Conservation (phyloP, 2,797 vertebrate genomes). For the Chaenodraco wilsoni region DNA sequence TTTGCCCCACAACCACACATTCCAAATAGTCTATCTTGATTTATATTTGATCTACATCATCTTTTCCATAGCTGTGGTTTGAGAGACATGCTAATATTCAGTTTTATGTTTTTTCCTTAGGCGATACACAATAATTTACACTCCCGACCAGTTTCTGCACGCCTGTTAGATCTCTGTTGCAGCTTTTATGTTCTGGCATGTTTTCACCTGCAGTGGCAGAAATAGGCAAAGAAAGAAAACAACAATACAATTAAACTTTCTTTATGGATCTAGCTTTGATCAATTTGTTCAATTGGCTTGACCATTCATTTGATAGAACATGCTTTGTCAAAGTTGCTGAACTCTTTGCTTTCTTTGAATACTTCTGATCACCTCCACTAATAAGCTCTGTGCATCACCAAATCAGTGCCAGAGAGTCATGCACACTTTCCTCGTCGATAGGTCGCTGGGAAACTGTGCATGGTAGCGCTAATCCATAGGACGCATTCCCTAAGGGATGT, state of each 20-base stretch:
- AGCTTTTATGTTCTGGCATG: constrained; percentile 31
- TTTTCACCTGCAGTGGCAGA: constrained; percentile 26
- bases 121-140: constrained; percentile 2
- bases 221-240: not conserved
- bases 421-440: constrained; percentile 23
- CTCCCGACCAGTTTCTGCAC: constrained; percentile 14
- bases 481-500: constrained; percentile 70
- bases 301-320: constrained; percentile 18
- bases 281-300: too few relatives aligned
- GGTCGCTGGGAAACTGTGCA: constrained; percentile 52
- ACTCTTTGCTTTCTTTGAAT: constrained; percentile 20
- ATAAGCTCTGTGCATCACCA: constrained; percentile 29
- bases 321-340: constrained; percentile 18
- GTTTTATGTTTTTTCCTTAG: constrained; percentile 12
- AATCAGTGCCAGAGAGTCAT: constrained; percentile 22
- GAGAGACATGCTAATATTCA: constrained; percentile 22
- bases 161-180: not conserved
- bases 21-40: constrained; percentile 32
- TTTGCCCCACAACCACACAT: constrained; percentile 26
- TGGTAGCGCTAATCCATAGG: constrained; percentile 59
- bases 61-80: constrained; percentile 13
- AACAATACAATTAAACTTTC: not conserved
- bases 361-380: constrained; percentile 39
- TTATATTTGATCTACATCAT: constrained; percentile 29
- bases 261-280: not conserved